Percentiles rank a stretch among this genome's conserved stretches.
phyloP scores from a whole-genome alignment of 2,888 invertebrate genomes.

The Syritta pipiens region DNA sequence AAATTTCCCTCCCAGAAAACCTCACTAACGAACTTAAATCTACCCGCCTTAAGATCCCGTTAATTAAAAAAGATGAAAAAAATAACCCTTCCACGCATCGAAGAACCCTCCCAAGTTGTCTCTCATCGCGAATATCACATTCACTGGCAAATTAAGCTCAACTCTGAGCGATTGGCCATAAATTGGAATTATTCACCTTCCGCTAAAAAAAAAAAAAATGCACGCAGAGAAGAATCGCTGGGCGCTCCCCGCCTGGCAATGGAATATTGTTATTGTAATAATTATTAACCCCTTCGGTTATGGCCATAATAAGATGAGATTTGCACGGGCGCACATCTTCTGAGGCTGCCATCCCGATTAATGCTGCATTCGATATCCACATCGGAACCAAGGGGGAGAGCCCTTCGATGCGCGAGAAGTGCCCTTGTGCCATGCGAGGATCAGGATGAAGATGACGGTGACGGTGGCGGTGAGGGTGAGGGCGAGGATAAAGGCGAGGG shows the following conservation, averaged over 20 bases:
- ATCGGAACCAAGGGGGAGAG: background rate
- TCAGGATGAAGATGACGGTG: too few relatives aligned
- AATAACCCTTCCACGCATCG: background rate
- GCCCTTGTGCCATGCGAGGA: too few relatives aligned
- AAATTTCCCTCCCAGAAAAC: too few relatives aligned
- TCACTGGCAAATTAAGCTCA: constrained; percentile 65
- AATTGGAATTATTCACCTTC: constrained; percentile 68
- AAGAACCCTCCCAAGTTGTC: constrained; percentile 39
- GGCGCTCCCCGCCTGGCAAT: constrained; percentile 19
- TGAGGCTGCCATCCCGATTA: constrained; percentile 49
- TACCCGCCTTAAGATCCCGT: too few relatives aligned
- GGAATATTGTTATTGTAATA: constrained; percentile 62
- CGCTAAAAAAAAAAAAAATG: background rate
- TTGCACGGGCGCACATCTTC: constrained; percentile 47
- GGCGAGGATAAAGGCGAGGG: constrained; percentile 18
- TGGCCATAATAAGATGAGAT: constrained; percentile 60
- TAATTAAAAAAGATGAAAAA: background rate
- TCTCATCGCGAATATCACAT: constrained; percentile 42
- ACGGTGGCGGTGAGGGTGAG: constrained; percentile 9
- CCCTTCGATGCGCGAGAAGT: too few relatives aligned
- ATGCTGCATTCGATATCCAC: constrained; percentile 47
- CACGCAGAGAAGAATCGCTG: background rate
- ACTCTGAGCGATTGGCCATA: constrained; percentile 71
- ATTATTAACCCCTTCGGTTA: constrained; percentile 64
- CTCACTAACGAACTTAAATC: too few relatives aligned